phyloP scores from a whole-genome alignment of 2,888 invertebrate species.

The Himalopsyche japonica region DNA sequence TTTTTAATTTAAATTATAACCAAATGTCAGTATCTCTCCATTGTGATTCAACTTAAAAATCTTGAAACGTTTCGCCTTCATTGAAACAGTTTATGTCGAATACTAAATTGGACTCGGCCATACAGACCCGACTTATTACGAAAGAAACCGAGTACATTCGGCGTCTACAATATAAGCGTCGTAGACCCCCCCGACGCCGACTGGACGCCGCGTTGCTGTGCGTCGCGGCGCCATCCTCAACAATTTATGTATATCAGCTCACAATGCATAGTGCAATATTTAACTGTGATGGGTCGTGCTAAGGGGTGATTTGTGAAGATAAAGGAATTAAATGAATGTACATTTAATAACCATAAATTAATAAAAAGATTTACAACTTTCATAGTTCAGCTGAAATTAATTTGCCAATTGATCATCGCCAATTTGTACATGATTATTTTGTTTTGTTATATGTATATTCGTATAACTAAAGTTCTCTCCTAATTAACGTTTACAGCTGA shows the following conservation, averaged over 20 bases:
- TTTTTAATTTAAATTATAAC: too few species aligned
- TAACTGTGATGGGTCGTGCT: neutral
- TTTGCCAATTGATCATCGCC: too few species aligned
- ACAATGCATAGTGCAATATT: neutral
- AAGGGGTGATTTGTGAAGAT: neutral
- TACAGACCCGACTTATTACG: neutral
- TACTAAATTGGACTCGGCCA: constrained; percentile 32
- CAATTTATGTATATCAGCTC: neutral
- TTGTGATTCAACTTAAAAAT: neutral
- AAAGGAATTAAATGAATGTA: too few species aligned
- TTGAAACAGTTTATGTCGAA: constrained; percentile 11
- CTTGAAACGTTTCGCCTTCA: neutral
- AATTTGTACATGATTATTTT: too few species aligned
- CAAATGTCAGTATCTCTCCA: neutral
- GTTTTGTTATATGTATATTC: too few species aligned
- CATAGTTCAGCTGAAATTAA: too few species aligned
- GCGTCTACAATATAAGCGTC: constrained; percentile 6
- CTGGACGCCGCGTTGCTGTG: neutral
- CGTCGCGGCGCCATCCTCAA: neutral
- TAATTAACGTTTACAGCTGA: too few species aligned
- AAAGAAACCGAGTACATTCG: constrained; percentile 12
- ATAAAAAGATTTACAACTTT: too few species aligned
- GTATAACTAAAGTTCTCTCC: too few species aligned
- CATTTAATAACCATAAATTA: too few species aligned
- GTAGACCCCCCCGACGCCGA: constrained; percentile 16